Evolutionary conservation across 1,140 invertebrate genomes (phyloP), one percentile per base, ranked within the genome.

Genomic region (Bathynomus jamesi): DNA sequence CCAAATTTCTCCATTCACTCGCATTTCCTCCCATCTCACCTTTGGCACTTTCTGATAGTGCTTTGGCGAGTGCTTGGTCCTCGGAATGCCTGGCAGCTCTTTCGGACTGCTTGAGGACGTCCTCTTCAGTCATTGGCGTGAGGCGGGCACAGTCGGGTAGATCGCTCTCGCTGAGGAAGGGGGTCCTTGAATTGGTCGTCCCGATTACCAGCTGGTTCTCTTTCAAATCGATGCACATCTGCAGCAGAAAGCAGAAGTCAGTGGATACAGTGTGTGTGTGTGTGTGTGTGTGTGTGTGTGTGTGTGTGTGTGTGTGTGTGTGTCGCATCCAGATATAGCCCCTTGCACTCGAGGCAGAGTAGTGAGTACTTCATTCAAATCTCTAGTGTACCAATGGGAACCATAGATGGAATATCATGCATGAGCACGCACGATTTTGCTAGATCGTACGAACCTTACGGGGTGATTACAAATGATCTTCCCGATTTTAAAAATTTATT

Each of bases 21-120:
- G 25, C 63, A 8, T 10, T 63, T 27, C 46, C 69, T 64, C 24
- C 27, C 40, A 11, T 21, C 61, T 32, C 30, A 82, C 80, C 78
- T 78, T 81, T 82, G 78, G 73, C 81, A 80, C 87, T 87, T 71
- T 85, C 85, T 78, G 86, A 85, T 24, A 90, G 79, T 24, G 86
- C 88, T 78, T 85, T 83, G 71, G 87, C 86, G 53, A 89, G 79
- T 79, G 88, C 84, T 81, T 83, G 80, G 77, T 92, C 86, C 82
- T 91, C 84, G 75, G 85, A 78, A 80, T 85, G 77, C 60, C 80
- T 78, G 27, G 72, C 76, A 65, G 65, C 69, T 46, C 28, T 75
- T 25, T 69, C 67, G 4, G 46, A 60, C 31, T 71, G 62, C n/a
- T 25, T 63, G 21, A 27, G 70, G 24, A 29, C 29, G 17, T 24